Evolutionary conservation across 2,888 invertebrate species (phyloP), one percentile per base, ranked within the genome.

Genomic region (Rapana venosa): DNA sequence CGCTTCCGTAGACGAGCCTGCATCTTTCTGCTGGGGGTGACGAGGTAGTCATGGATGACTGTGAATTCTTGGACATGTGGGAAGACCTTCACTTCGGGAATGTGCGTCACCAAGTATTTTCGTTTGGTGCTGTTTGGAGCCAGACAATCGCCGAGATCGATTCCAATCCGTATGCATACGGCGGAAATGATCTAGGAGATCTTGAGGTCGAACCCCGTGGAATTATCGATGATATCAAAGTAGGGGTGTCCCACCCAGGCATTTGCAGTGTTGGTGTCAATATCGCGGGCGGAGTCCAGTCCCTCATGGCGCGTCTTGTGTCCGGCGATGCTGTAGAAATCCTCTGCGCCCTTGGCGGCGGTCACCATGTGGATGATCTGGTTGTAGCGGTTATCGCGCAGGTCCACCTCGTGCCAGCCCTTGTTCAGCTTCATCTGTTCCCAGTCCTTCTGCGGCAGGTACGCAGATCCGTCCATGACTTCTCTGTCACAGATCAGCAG

Each of bases 211-310:
- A 99, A 99, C 96, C 99, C 98, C 17, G 98, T 98, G 20, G 98
- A 98, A 96, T 99, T 99, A 97, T 99, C 99, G 94, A 99, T 98
- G 61, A 99, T 99, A 97, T 99, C 99, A 96, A 99, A 99, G 96
- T 99, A 99, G 0, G 99, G 99, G 97, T 99, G 99, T 0, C 99
- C 99, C 92, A 99, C 98, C 99, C 99, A 99, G 0, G 99, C 98
- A 56, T 83, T 85, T 1, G 99, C 98, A 0, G 99, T 99, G 95
- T 98, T 98, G 95, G 98, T 97, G 96, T 99, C 99, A 93, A 99
- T 96, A 93, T 98, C 98, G 85, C 98, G 97, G 0, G 99, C 99
- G 92, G 98, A 96, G 92, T 97, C 98, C 58, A 99, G 97, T 90
- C 98, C 98, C 96, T 81, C 81, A 20, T 81, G 81, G 5, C 36